phyloP scores from a whole-genome alignment of 2,888 invertebrate genomes.

The Teleiodes luculella region DNA sequence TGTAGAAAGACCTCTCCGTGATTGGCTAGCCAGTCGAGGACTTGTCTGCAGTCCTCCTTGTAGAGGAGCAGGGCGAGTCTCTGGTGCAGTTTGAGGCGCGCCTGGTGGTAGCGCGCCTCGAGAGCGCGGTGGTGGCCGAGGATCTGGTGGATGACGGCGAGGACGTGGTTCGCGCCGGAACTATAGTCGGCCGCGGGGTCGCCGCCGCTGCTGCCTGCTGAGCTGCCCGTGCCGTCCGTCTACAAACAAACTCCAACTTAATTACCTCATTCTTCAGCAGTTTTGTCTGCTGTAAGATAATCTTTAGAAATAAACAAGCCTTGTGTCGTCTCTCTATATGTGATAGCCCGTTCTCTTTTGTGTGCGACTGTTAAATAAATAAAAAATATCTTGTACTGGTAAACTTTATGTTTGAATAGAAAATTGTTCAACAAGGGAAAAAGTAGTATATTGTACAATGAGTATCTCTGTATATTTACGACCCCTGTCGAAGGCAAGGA shows the following conservation, averaged over 20 bases:
- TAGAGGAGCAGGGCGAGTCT: constrained; percentile 93
- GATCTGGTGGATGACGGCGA: constrained; percentile 98
- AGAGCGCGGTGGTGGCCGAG: constrained; percentile 95
- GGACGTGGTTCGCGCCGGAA: constrained; percentile 96
- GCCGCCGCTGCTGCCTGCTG: constrained; percentile 82
- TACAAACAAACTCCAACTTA: neutral
- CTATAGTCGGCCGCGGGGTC: constrained; percentile 97
- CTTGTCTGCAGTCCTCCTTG: constrained; percentile 98
- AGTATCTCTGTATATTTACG: too few species aligned
- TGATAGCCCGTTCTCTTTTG: too few species aligned
- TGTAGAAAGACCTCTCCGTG: constrained; percentile 98
- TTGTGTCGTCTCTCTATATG: too few species aligned
- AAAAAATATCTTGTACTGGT: too few species aligned
- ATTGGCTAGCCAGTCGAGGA: constrained; percentile 96
- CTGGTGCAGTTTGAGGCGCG: constrained; percentile 96
- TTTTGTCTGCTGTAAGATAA: too few species aligned
- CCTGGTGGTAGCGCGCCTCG: constrained; percentile 96
- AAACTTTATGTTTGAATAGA: too few species aligned
- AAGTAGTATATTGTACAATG: too few species aligned
- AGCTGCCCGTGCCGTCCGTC: constrained; percentile 71
- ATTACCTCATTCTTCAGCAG: too few species aligned
- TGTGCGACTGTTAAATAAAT: too few species aligned
- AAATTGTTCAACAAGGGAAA: too few species aligned
- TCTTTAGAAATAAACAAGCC: too few species aligned
- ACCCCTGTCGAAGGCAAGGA: too few species aligned